Base-by-base conservation (phyloP, 2,888 invertebrate genomes). In the Cosmopolites sordidus region DNA sequence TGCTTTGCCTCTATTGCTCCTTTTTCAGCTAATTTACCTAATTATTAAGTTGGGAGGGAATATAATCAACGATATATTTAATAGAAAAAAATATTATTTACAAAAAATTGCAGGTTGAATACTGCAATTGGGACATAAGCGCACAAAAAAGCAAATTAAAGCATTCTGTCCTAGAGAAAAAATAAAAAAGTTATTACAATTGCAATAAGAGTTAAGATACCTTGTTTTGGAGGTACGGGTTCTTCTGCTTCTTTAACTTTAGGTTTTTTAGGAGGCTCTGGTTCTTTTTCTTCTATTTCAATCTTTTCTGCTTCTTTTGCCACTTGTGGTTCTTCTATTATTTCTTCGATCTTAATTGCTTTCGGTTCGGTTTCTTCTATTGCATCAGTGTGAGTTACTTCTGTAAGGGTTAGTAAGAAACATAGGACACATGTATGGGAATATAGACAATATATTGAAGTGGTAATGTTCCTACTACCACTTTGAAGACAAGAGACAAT, bases 331-430 rank as follows among this genome's bases (percentile, higher is more conserved):
- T 75, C 78, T 60, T 80, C 77, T 46, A 79, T 67, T 58, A 79
- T 73, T 63, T 74, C 76, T 71, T 80, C 78, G 61, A 75, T 65
- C 58, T 75, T 69, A 39, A 75, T 68, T 73, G 79, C 66, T 62
- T 66, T 66, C 45, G 70, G 67, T 58, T 68, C 70, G 9, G 62
- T 63, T 61, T 71, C 72, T 65, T 73, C 73, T 33, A 71, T 65
- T 18, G 73, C 73, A 54, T 73, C 74, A 45, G 72, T 70, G 57
- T 70, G 70, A 51, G 69, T 73, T 64, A 76, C 73, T 65, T 76
- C 76, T 69, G 73, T 62, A 68, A 75, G 65, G 60, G 57, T 62
- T 54, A 46, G 49, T 46, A n/a, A 45, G 43, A 42, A 46, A 48
- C 16, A 39, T 14, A 14, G 27, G 22, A 39, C 47, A 30, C 15